Percentiles rank a stretch among this genome's conserved stretches.
Conservation (phyloP, 2,113 vertebrate species). For the Tragulus kanchil region DNA sequence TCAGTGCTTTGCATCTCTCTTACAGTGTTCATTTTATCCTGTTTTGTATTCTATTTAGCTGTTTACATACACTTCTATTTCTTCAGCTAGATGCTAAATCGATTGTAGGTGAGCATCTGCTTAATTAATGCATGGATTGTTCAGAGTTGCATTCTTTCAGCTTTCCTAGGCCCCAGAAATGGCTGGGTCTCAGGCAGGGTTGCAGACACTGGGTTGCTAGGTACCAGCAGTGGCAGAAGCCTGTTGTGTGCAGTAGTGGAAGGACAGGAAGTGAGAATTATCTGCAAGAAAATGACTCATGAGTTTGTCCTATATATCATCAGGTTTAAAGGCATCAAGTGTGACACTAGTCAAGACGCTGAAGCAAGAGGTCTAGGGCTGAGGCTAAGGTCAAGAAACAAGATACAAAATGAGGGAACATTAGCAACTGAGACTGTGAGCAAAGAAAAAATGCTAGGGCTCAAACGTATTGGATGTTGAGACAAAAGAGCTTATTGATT, state of each 20-base stretch:
- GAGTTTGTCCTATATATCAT: not conserved
- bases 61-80: not conserved
- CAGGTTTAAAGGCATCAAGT: not conserved
- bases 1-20: not conserved
- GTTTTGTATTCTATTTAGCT: not conserved
- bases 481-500: not conserved
- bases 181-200: not conserved
- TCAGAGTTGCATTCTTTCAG: not conserved
- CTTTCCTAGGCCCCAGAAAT: not conserved
- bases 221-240: not conserved
- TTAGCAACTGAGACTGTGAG: not conserved
- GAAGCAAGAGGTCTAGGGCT: not conserved
- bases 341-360: not conserved
- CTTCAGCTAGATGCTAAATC: not conserved
- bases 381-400: not conserved
- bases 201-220: not conserved
- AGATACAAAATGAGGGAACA: not conserved
- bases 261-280: not conserved
- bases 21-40: not conserved
- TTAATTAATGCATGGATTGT: not conserved
- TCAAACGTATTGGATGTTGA: not conserved
- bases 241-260: not conserved
- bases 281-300: not conserved
- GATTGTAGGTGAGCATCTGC: not conserved
- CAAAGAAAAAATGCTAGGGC: not conserved